Evolutionary conservation across 2,797 vertebrate genomes (phyloP).

Genomic region (Periparus ater): DNA sequence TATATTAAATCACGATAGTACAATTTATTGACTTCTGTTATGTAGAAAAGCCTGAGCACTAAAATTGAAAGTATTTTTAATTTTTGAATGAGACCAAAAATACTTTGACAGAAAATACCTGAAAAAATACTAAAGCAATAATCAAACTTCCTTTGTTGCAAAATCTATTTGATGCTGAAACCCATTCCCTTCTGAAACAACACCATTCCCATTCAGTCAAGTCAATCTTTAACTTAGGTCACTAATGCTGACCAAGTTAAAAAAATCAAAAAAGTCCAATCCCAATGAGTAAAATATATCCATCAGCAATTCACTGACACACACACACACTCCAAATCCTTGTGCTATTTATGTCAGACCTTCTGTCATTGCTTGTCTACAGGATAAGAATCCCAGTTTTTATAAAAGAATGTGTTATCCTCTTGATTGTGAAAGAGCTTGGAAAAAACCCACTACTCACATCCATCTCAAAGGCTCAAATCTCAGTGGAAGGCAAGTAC

Average conservation of each 20-base stretch:
- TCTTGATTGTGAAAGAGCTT: not conserved
- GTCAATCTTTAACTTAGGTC: not conserved
- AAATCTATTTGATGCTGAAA: not conserved
- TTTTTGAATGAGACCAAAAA: not conserved
- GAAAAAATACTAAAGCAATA: not conserved
- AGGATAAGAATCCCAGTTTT: not conserved
- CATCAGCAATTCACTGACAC: not conserved
- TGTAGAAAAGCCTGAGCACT: not conserved
- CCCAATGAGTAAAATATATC: not conserved
- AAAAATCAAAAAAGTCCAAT: not conserved
- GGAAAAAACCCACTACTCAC: not conserved
- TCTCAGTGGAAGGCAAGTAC: not conserved
- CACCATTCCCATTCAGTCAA: not conserved
- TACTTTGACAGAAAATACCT: not conserved
- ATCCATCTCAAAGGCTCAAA: not conserved
- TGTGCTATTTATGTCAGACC: not conserved
- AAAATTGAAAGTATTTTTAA: not conserved
- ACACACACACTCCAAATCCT: not conserved
- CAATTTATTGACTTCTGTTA: not conserved
- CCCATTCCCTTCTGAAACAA: not conserved
- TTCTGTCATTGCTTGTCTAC: not conserved
- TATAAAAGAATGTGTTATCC: not conserved
- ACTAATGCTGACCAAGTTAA: not conserved
- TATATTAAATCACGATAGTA: not conserved
- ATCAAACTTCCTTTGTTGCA: not conserved